phyloP scores from a whole-genome alignment of 2,888 invertebrate genomes.

The Protonemura montana region DNA sequence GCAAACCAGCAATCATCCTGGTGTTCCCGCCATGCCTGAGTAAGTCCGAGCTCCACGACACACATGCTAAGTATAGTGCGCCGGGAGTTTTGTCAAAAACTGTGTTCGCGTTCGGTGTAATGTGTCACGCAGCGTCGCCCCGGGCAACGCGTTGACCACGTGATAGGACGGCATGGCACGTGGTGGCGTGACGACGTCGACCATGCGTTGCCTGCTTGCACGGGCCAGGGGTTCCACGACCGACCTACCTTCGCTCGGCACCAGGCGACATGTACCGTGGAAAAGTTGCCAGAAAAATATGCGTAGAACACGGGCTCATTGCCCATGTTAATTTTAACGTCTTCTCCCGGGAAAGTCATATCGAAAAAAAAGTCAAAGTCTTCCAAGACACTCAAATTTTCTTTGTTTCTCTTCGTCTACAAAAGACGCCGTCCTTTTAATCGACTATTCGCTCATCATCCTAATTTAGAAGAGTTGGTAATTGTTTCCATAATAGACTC shows the following conservation, averaged over 20 bases:
- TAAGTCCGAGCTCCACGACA: background rate
- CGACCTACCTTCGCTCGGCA: background rate
- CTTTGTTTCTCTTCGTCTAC: background rate
- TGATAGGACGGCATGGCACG: conserved; percentile 48
- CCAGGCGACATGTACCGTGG: background rate
- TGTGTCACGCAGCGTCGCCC: conserved; percentile 35
- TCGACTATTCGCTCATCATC: conserved; percentile 43
- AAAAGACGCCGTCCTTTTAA: conserved; percentile 28
- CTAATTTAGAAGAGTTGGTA: conserved; percentile 47
- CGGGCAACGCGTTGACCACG: conserved; percentile 39
- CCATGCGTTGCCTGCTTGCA: background rate
- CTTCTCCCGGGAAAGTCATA: background rate
- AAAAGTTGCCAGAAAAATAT: background rate
- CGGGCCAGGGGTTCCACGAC: too few relatives aligned
- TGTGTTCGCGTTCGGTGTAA: background rate
- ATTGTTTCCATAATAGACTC: conserved; percentile 48
- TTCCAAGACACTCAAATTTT: background rate
- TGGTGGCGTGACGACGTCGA: conserved; percentile 45
- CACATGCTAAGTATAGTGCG: conserved; percentile 35
- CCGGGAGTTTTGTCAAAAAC: conserved; percentile 29
- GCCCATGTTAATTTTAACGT: background rate
- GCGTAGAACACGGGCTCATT: background rate
- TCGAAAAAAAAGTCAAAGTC: background rate
- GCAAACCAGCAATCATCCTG: conserved; percentile 26
- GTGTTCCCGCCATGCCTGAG: background rate